phyloP scores from a whole-genome alignment of 2,888 invertebrate species.

The Alsophila aescularia region DNA sequence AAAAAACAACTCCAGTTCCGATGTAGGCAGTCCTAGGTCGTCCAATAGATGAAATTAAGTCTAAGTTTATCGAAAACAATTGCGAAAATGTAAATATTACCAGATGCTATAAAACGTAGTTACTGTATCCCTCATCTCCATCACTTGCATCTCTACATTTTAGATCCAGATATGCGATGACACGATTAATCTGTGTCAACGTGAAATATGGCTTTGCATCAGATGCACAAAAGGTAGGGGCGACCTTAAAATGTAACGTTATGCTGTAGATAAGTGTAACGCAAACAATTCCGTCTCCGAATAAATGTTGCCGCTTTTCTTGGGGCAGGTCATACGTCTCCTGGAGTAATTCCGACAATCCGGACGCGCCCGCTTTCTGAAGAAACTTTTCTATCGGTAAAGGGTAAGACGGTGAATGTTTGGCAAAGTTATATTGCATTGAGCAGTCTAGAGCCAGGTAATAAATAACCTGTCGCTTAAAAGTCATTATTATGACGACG shows the following conservation, averaged over 20 bases:
- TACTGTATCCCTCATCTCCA: no score
- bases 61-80: no score
- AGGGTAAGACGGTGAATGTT: constrained; percentile 16
- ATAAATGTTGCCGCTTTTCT: constrained; percentile 35
- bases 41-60: no score
- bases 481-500: constrained; percentile 7
- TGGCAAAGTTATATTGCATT: constrained; percentile 12
- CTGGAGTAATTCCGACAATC: constrained; percentile 31
- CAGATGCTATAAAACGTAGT: no score
- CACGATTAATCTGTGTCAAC: no score
- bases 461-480: constrained; percentile 12
- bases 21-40: no score
- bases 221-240: neutral
- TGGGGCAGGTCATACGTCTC: constrained; percentile 41
- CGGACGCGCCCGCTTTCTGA: constrained; percentile 23
- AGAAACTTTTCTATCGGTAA: constrained; percentile 28
- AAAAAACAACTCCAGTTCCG: no score
- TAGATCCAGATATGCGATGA: no score
- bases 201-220: no score
- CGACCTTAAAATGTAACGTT: neutral
- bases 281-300: constrained; percentile 38
- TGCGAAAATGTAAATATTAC: no score
- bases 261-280: constrained; percentile 1
- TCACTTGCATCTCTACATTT: neutral
- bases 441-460: constrained; percentile 3